These are phyloP conservation scores for Diabrotica balteata DNA, from an alignment of 2,888 invertebrate species.

Conservation along the genomic window DNA sequence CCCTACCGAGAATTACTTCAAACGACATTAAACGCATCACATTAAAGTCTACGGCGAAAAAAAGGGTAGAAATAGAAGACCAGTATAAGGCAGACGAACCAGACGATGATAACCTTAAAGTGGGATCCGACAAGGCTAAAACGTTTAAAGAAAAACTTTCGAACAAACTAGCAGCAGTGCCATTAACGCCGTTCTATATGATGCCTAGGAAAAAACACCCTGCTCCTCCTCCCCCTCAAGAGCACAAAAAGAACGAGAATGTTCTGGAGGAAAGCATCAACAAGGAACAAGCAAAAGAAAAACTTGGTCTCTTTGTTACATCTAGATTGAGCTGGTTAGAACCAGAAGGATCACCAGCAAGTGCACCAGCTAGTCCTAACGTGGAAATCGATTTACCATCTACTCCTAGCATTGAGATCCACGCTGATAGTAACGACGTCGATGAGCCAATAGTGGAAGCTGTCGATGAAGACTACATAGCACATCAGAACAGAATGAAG, in stretches of 20 bases:
- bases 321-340: conserved; percentile 5
- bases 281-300: conserved; percentile 37
- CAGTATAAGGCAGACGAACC: conserved; percentile 39
- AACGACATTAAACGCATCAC: conserved; percentile 37
- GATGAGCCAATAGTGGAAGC: conserved; percentile 3
- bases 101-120: conserved; percentile 43
- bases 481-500: conserved; percentile 45
- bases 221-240: not conserved
- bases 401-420: not conserved
- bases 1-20: conserved; percentile 26
- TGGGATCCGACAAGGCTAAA: conserved; percentile 42
- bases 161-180: conserved; percentile 37
- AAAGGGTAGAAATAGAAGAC: conserved; percentile 1
- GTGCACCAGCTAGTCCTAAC: not conserved
- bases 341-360: not conserved
- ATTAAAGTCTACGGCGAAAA: conserved; percentile 33
- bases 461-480: conserved; percentile 29
- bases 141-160: conserved; percentile 44
- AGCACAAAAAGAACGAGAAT: conserved; percentile 38
- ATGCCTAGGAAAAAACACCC: not conserved
- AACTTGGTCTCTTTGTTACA: conserved; percentile 31
- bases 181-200: conserved; percentile 26
- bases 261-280: conserved; percentile 41
- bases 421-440: not conserved
- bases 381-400: not conserved